Base-by-base conservation (phyloP, 2,888 invertebrate species). In the Cremastinae sp. region DNA sequence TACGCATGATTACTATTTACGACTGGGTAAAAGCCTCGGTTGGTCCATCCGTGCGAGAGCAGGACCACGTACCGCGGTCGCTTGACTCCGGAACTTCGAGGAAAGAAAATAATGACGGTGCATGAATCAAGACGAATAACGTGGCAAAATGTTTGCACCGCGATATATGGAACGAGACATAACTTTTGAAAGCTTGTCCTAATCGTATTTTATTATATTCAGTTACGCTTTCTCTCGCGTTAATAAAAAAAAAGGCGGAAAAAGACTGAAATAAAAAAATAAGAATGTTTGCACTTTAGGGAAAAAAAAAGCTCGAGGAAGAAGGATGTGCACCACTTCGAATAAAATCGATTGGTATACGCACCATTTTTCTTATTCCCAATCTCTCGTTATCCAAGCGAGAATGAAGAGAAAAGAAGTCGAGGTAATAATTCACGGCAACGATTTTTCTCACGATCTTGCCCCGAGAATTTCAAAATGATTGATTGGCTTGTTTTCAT, bases 1-100 rank as follows among this genome's bases (percentile, higher is more conserved):
- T 51, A 65, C 59, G 64, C 76, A 56, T 76, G 73, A 76, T 76
- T 70, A 65, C 65, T 76, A 76, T 76, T 76, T 76, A 76, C 69
- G 76, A 73, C 73, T 28, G 38, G 16, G 54, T 47, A 47, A 66
- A 56, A 69, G 58, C 61, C 34, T 20, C 38, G 38, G 16, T 20
- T 38, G 3, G 38, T 8, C 51, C 51, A 22, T 12, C 36, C 54
- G 9, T 12, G 49, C 12, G 47, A 47, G 36, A 43, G 9, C 41
- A 16, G 34, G 49, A 47, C 49, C 12, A 38, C 62, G 20, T n/a
- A 62, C 49, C 62, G 14, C 10, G 20, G 43, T 14, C 20, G 51
- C n/a, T 22, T 14, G 16, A 22, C 41, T n/a, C 51, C 10, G 47
- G 47, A 69, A 76, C 66, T 76, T 76, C 18, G 59, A 69, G 54